phyloP scores from a whole-genome alignment of 2,888 invertebrate genomes.

The Priocnemis perturbator region DNA sequence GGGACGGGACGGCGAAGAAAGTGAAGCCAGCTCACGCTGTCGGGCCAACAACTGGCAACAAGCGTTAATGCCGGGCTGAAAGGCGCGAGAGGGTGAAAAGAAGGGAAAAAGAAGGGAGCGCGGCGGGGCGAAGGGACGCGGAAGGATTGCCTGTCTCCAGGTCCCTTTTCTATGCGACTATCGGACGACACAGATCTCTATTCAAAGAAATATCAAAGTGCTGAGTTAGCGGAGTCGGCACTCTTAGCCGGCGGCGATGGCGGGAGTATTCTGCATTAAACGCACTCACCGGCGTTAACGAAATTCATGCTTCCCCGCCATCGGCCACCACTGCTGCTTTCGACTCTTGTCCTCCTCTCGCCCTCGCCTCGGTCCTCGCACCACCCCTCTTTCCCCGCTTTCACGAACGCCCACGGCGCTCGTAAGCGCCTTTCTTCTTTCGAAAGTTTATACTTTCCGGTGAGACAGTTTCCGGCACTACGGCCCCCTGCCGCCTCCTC shows the following conservation, averaged over 20 bases:
- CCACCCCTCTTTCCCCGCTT: too few species aligned
- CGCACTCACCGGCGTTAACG: constrained; percentile 47
- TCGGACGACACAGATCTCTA: constrained; percentile 70
- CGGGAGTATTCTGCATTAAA: constrained; percentile 48
- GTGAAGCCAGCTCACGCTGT: too few species aligned
- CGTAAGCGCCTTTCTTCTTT: too few species aligned
- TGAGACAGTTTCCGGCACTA: constrained; percentile 4
- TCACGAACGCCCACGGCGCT: too few species aligned
- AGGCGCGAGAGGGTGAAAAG: constrained; percentile 15
- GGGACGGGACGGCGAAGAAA: too few species aligned
- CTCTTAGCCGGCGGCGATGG: constrained; percentile 32
- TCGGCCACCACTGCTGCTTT: too few species aligned
- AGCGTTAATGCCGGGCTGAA: too few species aligned
- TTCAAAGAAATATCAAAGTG: constrained; percentile 70
- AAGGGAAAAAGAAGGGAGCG: constrained; percentile 27
- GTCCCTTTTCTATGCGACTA: constrained; percentile 50
- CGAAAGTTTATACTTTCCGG: constrained; percentile 11
- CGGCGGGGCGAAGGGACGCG: constrained; percentile 46
- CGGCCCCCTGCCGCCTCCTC: not conserved
- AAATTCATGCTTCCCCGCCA: constrained; percentile 42
- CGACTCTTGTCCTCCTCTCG: not conserved
- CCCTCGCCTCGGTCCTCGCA: not conserved
- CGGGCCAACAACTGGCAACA: too few species aligned
- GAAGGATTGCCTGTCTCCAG: constrained; percentile 39
- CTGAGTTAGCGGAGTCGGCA: constrained; percentile 60